These are phyloP conservation scores for Palaemon carinicauda DNA, from an alignment of 1,140 invertebrate genomes.

Conservation along the genomic window DNA sequence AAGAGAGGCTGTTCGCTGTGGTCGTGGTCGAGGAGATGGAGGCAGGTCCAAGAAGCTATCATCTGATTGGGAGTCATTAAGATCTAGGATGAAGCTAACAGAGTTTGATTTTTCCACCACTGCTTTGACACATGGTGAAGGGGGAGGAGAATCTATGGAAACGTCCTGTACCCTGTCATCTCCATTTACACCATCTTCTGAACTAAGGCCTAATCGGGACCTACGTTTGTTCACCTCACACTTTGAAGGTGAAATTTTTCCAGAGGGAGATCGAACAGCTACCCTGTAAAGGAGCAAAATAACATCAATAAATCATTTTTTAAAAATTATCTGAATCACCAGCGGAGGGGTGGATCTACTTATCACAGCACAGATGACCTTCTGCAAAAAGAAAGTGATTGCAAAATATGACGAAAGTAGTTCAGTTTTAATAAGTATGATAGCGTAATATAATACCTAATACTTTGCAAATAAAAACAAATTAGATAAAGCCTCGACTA, in stretches of 20 bases:
- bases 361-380: no score
- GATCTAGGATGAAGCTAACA: slow-evolving; percentile 82
- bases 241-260: slow-evolving; percentile 42
- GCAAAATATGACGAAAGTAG: no score
- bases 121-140: slow-evolving; percentile 76
- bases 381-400: no score
- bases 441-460: no score
- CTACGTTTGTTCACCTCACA: slow-evolving; percentile 18
- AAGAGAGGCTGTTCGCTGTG: slow-evolving; percentile 40
- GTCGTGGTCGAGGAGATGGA: slow-evolving; percentile 37
- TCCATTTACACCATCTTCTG: slow-evolving; percentile 21
- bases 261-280: slow-evolving; percentile 34
- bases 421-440: no score
- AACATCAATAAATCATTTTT: no score
- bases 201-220: slow-evolving; percentile 7
- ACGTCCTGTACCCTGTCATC: slow-evolving; percentile 1
- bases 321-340: no score
- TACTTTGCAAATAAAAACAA: no score
- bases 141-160: slow-evolving; percentile 59
- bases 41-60: slow-evolving; percentile 43
- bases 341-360: no score
- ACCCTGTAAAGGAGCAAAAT: slow-evolving; percentile 21
- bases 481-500: no score
- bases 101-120: slow-evolving; percentile 84
- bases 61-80: slow-evolving; percentile 66